These are phyloP conservation scores for Anolis apletophallus DNA, from an alignment of 2,797 vertebrate species.

Conservation along the genomic window DNA sequence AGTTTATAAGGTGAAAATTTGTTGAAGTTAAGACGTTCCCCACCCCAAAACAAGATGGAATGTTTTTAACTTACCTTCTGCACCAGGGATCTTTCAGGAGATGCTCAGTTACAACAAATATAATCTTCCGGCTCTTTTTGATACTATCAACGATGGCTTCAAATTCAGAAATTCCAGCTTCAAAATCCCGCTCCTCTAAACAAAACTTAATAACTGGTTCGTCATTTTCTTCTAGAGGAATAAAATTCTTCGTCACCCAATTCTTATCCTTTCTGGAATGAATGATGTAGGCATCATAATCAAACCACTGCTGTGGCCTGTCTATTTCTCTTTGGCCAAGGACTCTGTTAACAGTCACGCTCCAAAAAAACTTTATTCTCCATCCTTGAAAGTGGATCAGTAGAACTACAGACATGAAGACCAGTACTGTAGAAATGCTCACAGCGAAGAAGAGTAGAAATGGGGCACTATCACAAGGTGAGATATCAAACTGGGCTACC, in stretches of 20 bases:
- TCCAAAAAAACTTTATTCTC: slow-evolving; percentile 94
- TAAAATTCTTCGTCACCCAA: slow-evolving; percentile 88
- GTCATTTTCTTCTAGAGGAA: slow-evolving; percentile 81
- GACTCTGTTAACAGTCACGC: slow-evolving; percentile 84
- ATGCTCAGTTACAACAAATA: slow-evolving; percentile 90
- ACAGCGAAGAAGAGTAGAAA: slow-evolving; percentile 86
- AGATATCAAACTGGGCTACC: slow-evolving; percentile 83
- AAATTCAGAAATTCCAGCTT: slow-evolving; percentile 82
- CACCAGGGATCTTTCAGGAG: slow-evolving; percentile 92
- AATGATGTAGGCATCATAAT: slow-evolving; percentile 90
- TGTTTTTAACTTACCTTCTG: slow-evolving; percentile 79
- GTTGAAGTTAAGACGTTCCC: not conserved
- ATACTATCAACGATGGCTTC: slow-evolving; percentile 88
- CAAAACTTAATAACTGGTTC: slow-evolving; percentile 81
- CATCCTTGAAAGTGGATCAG: slow-evolving; percentile 90
- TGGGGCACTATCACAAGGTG: slow-evolving; percentile 89
- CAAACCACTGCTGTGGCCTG: slow-evolving; percentile 77
- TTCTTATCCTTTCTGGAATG: slow-evolving; percentile 82
- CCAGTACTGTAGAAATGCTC: slow-evolving; percentile 73
- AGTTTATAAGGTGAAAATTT: not conserved
- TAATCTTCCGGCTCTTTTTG: slow-evolving; percentile 87
- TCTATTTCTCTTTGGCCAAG: slow-evolving; percentile 88
- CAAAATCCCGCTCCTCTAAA: slow-evolving; percentile 88
- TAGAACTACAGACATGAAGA: slow-evolving; percentile 78
- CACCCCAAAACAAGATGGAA: not conserved